Evolutionary conservation across 2,113 vertebrate species (phyloP), one percentile per base, ranked within the genome.

Genomic region (Microcebus tavaratra): DNA sequence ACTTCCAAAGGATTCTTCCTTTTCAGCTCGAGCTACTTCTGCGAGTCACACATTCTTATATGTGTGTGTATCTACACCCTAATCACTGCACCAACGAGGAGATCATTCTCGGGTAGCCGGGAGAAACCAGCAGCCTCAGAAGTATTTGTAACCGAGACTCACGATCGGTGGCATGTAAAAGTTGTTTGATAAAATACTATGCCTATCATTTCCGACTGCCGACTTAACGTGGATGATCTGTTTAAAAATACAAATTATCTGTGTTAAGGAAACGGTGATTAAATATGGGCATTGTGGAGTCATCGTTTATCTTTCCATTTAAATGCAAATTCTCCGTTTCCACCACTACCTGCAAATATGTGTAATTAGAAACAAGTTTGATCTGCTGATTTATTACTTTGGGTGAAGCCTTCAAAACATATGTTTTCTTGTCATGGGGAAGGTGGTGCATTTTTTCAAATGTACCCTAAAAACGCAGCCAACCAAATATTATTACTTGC

Each of bases 221-320:
- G 97, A 98, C 96, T 98, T 98, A 96, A 98, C 95, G 97, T 98
- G 95, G 96, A 97, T 94, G 96, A 98, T 98, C 97, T 98, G 92
- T 98, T 98, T 97, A 98, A 98, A 98, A 98, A 98, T 98, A 97
- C 93, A 98, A 98, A 99, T 98, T 98, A 98, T 98, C 97, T 98
- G 97, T 97, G 90, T 98, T 98, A 98, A 94, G 93, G 96, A 98
- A 98, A 97, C 97, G n/a, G 75, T 98, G 98, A 98, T 98, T 98
- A 98, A 95, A 97, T 98, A 97, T 98, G 95, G 96, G 97, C 93
- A 98, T 96, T 97, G 61, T 96, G 97, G 97, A 98, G 98, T 99
- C 98, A 96, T 42, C 42, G 42, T 42, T 42, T 5, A 42, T 42
- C 42, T 42, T 42, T 42, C 42, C 42, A 42, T 42, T 42, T 42